Evolutionary conservation across 2,113 vertebrate species (phyloP).

Genomic region (Ophthalmolycus amberensis): DNA sequence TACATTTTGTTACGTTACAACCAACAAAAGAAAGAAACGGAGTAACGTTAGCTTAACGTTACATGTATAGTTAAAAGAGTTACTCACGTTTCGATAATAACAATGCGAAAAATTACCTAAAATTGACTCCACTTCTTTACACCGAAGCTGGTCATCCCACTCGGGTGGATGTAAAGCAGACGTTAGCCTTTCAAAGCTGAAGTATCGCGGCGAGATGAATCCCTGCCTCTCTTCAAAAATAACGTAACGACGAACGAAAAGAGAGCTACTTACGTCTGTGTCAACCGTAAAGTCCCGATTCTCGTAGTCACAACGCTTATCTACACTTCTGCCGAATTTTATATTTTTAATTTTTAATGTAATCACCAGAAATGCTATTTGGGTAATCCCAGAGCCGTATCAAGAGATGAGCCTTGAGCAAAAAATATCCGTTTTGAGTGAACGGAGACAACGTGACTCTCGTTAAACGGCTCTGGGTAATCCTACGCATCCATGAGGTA

Average conservation of each 20-base stretch:
- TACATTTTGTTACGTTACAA: neutral
- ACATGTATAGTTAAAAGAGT: neutral
- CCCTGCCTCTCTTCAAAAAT: neutral
- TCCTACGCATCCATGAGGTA: too few species aligned
- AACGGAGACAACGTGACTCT: too few species aligned
- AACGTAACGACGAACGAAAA: neutral
- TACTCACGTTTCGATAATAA: neutral
- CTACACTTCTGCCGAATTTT: too few species aligned
- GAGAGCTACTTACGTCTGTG: neutral
- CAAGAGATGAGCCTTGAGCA: too few species aligned
- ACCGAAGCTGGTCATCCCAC: neutral
- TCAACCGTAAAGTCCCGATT: too few species aligned
- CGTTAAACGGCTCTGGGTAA: too few species aligned
- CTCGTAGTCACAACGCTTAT: too few species aligned
- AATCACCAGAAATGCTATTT: too few species aligned
- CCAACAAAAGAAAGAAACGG: neutral
- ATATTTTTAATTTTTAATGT: too few species aligned
- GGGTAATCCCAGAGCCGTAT: too few species aligned
- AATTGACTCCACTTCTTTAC: neutral
- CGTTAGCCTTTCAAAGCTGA: conserved; percentile 22
- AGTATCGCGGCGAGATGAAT: neutral
- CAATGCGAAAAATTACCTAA: neutral
- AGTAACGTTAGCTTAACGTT: neutral
- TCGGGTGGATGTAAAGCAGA: neutral
- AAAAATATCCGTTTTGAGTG: too few species aligned